phyloP scores from a whole-genome alignment of 64 coral and sea anemone species.

The Catalaphyllia jardinei region DNA sequence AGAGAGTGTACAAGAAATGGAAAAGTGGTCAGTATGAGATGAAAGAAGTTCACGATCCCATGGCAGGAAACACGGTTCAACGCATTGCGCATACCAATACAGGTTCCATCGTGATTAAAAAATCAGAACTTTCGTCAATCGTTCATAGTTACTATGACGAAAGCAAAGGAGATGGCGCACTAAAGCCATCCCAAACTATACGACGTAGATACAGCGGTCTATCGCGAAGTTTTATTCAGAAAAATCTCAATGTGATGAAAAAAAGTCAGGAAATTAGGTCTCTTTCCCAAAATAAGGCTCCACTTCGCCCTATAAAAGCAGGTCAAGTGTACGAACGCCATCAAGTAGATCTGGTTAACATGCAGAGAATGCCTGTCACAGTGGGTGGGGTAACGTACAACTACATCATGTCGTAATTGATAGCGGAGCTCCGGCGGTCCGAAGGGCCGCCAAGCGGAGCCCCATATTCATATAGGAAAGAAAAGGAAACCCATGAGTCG shows the following conservation, averaged over 20 bases:
- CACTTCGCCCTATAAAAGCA: conserved; percentile 32
- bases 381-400: conserved; percentile 34
- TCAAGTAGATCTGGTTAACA: too few relatives aligned
- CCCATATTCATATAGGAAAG: too few relatives aligned
- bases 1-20: too few relatives aligned
- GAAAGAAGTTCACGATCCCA: conserved; percentile 15
- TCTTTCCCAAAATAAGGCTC: conserved; percentile 45
- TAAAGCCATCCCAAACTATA: not conserved
- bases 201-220: conserved; percentile 18
- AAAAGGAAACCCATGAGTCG: too few relatives aligned
- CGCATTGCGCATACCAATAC: conserved; percentile 42
- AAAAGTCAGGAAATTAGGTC: too few relatives aligned
- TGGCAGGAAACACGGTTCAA: too few relatives aligned
- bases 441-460: too few relatives aligned
- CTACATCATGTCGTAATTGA: conserved; percentile 49
- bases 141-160: conserved; percentile 10
- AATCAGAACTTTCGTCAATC: too few relatives aligned
- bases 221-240: conserved; percentile 29
- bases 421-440: too few relatives aligned
- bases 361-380: conserved; percentile 2
- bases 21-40: too few relatives aligned
- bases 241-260: not conserved
- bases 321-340: conserved; percentile 18
- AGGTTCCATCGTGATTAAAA: conserved; percentile 33
- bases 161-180: conserved; percentile 31